A percentile compares a stretch with the other conserved stretches of the same genome.
phyloP scores from a whole-genome alignment of 2,888 invertebrate species.

The Ochropleura plecta region DNA sequence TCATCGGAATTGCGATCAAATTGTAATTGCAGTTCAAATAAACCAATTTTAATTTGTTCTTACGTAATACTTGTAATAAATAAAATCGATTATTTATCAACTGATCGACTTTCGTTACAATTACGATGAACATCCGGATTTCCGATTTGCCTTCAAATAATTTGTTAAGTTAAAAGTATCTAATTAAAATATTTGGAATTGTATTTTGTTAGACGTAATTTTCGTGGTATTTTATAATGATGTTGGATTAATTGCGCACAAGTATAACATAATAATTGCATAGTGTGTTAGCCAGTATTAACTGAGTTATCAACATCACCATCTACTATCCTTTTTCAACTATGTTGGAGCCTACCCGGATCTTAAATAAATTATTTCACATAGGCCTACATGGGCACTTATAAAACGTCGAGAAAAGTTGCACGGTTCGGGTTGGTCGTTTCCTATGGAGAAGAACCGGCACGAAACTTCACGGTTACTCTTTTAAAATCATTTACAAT shows the following conservation, averaged over 20 bases:
- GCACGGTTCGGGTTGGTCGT: too few species aligned
- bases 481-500: too few species aligned
- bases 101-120: slow-evolving; percentile 48
- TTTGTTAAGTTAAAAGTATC: neutral
- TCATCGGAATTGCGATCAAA: slow-evolving; percentile 45
- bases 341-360: neutral
- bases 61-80: slow-evolving; percentile 48
- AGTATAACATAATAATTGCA: neutral
- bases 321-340: neutral
- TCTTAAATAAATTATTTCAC: neutral
- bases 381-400: too few species aligned
- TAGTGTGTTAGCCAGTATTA: neutral
- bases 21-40: slow-evolving; percentile 34
- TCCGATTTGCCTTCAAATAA: slow-evolving; percentile 43
- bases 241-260: neutral
- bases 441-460: too few species aligned
- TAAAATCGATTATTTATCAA: slow-evolving; percentile 35
- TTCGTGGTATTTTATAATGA: slow-evolving; percentile 10
- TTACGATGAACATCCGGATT: slow-evolving; percentile 42
- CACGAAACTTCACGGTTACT: too few species aligned
- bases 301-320: neutral
- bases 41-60: slow-evolving; percentile 36
- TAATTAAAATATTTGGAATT: slow-evolving; percentile 37
- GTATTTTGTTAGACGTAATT: slow-evolving; percentile 7
- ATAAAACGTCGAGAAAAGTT: too few species aligned